Evolutionary conservation across 2,888 invertebrate species (phyloP).

Genomic region (Pseudanteris insignis): DNA sequence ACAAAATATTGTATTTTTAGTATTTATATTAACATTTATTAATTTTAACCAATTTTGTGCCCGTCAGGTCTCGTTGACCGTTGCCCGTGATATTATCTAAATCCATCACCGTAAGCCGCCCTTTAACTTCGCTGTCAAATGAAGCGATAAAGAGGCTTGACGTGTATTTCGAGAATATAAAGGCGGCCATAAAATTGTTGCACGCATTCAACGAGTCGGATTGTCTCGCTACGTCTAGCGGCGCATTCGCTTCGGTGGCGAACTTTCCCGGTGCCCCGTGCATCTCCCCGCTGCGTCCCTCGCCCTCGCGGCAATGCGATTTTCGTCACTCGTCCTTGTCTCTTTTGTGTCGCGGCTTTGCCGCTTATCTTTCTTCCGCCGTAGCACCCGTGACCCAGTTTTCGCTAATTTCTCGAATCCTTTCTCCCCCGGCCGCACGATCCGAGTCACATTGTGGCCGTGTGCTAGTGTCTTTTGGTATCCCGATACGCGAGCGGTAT

Average conservation of each 20-base stretch:
- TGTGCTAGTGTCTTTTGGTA: too few species aligned
- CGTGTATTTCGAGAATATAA: slow-evolving; percentile 35
- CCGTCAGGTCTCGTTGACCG: too few species aligned
- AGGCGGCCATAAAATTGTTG: slow-evolving; percentile 33
- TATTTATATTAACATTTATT: too few species aligned
- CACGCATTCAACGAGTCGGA: slow-evolving; percentile 29
- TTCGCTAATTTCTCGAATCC: slow-evolving; percentile 37
- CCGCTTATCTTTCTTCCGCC: slow-evolving; percentile 27
- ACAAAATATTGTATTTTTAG: too few species aligned
- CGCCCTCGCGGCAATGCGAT: slow-evolving; percentile 3
- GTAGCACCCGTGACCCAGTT: slow-evolving; percentile 43
- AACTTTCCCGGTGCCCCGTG: too few species aligned
- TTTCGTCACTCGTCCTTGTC: slow-evolving; percentile 23
- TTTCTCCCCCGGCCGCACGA: slow-evolving; percentile 23
- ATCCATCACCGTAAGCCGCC: too few species aligned
- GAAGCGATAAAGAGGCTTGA: slow-evolving; percentile 28
- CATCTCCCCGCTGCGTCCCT: background rate
- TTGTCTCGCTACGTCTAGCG: slow-evolving; percentile 39
- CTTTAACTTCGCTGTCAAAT: slow-evolving; percentile 32
- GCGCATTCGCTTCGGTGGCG: slow-evolving; percentile 18
- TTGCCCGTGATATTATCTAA: slow-evolving; percentile 2
- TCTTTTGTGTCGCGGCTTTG: too few species aligned
- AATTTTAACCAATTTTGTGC: too few species aligned
- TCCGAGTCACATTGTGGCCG: slow-evolving; percentile 13
- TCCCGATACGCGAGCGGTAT: too few species aligned